A percentile compares a stretch with the other conserved stretches of the same genome.
Evolutionary conservation across 2,797 vertebrate genomes (phyloP).

Genomic region (Triplophysa yarkandensis): DNA sequence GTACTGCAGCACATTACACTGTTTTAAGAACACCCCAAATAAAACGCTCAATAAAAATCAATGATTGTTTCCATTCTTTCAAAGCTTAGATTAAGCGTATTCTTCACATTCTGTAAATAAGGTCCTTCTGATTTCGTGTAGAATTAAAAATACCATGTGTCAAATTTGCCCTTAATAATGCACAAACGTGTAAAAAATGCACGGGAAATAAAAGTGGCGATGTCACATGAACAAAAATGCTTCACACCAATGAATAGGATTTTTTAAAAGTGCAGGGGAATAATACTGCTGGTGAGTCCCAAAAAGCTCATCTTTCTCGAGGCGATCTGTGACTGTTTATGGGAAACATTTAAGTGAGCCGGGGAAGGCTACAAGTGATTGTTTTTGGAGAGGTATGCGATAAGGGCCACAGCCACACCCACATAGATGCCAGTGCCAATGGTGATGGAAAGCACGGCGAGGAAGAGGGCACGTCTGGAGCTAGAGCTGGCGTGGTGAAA

Average conservation of each 20-base stretch:
- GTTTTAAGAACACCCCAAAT: conserved; percentile 31
- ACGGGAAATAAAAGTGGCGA: neutral
- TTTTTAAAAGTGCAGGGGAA: conserved; percentile 45
- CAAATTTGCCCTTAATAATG: conserved; percentile 14
- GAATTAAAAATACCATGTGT: conserved; percentile 10
- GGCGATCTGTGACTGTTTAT: conserved; percentile 31
- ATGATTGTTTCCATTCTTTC: conserved; percentile 13
- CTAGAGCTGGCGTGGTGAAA: conserved; percentile 91
- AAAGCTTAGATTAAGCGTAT: conserved; percentile 23
- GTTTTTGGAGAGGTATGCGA: conserved; percentile 96
- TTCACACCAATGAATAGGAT: conserved; percentile 34
- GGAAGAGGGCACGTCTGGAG: conserved; percentile 90
- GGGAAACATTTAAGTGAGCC: conserved; percentile 11
- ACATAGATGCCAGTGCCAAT: conserved; percentile 95
- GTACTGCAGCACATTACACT: conserved; percentile 49
- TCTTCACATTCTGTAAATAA: conserved; percentile 18
- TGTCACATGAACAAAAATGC: neutral
- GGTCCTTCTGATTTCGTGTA: conserved; percentile 20
- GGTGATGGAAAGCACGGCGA: conserved; percentile 93
- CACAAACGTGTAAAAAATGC: neutral
- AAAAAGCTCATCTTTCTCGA: conserved; percentile 20
- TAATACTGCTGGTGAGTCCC: conserved; percentile 40
- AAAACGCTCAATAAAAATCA: conserved; percentile 38
- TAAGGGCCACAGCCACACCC: conserved; percentile 91
- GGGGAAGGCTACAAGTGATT: conserved; percentile 81